Base-by-base conservation (phyloP, 2,888 invertebrate genomes). In the Vanessa cardui region DNA sequence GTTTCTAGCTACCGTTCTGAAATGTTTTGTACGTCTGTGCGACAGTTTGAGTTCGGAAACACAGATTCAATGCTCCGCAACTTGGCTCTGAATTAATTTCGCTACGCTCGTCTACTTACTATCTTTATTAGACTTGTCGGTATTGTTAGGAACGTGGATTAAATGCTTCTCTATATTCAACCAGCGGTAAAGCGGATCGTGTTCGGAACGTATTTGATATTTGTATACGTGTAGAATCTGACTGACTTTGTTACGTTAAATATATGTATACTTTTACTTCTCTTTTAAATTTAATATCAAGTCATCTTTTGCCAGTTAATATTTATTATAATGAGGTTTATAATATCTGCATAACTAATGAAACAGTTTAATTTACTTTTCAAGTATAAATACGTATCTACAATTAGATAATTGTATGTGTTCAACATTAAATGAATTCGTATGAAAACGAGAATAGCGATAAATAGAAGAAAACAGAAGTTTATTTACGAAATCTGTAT, bases 81-180 rank as follows among this genome's bases (percentile, higher is more conserved):
- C 68, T 72, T 65, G 70, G 68, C 68, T 68, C 71, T 72, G 78
- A 81, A 80, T 83, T 82, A 80, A 82, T 82, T 81, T 76, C 67
- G 74, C 72, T 73, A 70, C 73, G 69, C 66, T 66, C 65, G 59
- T 52, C 62, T 54, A 64, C 66, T 66, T 52, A 70, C 66, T 72
- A 66, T 74, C 71, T 74, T 69, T 73, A 74, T 73, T 73, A 72
- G 73, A 59, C 60, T 66, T 47, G 63, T 58, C 50, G 52, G 39
- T 61, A 54, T 54, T 54, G 47, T 60, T 52, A 45, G 33, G 65
- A 64, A 47, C 52, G 44, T 45, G 62, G 52, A 45, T 62, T 62
- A 54, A 52, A 60, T 62, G 26, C 18, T 52, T 26, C 50, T 62
- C n/a, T 33, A 21, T 61, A 26, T 26, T 56, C 33, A 9, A 39